Conservation (phyloP, 2,888 invertebrate species). For the Caenorhabditis zanzibari region DNA sequence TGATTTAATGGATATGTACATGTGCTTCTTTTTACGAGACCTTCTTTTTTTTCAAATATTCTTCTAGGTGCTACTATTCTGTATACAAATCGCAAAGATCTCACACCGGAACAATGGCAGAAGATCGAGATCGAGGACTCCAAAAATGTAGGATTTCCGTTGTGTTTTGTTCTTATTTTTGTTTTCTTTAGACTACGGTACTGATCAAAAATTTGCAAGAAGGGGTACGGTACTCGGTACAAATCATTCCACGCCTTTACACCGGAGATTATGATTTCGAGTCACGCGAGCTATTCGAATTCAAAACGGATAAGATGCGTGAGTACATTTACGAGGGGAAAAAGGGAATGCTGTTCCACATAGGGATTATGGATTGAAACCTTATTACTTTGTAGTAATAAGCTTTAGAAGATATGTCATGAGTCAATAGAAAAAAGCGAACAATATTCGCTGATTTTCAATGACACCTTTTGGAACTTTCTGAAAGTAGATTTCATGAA, state of each 20-base stretch:
- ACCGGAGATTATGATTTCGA: constrained; percentile 76
- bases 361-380: constrained; percentile 4
- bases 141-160: constrained; percentile 66
- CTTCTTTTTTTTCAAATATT: neutral
- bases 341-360: too few relatives aligned
- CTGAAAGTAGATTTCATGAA: neutral
- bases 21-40: constrained; percentile 22
- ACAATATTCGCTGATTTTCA: constrained; percentile 20
- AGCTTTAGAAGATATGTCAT: neutral
- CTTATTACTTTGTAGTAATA: constrained; percentile 13
- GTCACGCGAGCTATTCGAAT: constrained; percentile 75
- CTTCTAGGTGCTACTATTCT: constrained; percentile 74
- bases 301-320: constrained; percentile 74
- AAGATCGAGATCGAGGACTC: constrained; percentile 73
- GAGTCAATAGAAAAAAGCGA: neutral
- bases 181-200: constrained; percentile 76
- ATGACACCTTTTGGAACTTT: neutral
- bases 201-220: constrained; percentile 72
- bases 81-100: constrained; percentile 74
- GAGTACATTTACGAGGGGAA: constrained; percentile 1
- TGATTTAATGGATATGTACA: constrained; percentile 55
- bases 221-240: constrained; percentile 77
- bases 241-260: constrained; percentile 78
- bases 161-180: neutral
- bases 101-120: constrained; percentile 75